Conservation (phyloP, 1,140 invertebrate genomes). For the Drosophila eugracilis region DNA sequence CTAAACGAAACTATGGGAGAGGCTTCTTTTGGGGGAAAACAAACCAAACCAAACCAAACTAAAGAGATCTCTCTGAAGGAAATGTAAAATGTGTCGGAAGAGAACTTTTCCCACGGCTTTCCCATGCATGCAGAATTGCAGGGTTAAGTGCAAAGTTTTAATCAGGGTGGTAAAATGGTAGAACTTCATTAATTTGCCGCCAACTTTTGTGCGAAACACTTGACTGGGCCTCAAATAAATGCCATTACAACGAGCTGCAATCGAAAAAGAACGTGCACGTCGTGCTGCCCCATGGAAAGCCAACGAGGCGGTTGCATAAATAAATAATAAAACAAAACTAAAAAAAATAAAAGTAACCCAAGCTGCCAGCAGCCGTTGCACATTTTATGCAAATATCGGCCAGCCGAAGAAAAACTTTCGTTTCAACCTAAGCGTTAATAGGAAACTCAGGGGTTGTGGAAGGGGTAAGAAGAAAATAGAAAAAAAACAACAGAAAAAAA, state of each 20-base stretch:
- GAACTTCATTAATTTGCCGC: constrained; percentile 74
- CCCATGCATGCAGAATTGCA: constrained; percentile 50
- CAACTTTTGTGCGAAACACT: constrained; percentile 57
- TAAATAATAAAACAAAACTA: constrained; percentile 37
- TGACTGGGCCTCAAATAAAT: constrained; percentile 59
- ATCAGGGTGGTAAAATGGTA: constrained; percentile 56
- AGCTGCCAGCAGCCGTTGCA: constrained; percentile 49
- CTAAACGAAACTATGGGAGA: constrained; percentile 9
- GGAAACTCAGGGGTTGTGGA: constrained; percentile 15
- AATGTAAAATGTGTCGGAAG: constrained; percentile 58
- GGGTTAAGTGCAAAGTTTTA: constrained; percentile 70
- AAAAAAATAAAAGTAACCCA: constrained; percentile 15
- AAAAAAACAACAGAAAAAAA: too few relatives aligned
- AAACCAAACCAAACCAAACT: not conserved
- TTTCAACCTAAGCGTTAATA: constrained; percentile 56
- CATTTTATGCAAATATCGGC: constrained; percentile 70
- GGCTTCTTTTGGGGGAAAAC: not conserved
- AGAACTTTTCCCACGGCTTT: constrained; percentile 43
- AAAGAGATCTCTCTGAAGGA: constrained; percentile 20
- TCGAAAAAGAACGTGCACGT: constrained; percentile 26
- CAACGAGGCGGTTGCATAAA: constrained; percentile 33
- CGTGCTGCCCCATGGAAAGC: constrained; percentile 5
- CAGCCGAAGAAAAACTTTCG: constrained; percentile 28
- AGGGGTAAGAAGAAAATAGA: not conserved
- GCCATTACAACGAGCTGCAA: constrained; percentile 42